Evolutionary conservation across 23 tunicate genomes (phyloP).

Genomic region (Trididemnum miniatum): DNA sequence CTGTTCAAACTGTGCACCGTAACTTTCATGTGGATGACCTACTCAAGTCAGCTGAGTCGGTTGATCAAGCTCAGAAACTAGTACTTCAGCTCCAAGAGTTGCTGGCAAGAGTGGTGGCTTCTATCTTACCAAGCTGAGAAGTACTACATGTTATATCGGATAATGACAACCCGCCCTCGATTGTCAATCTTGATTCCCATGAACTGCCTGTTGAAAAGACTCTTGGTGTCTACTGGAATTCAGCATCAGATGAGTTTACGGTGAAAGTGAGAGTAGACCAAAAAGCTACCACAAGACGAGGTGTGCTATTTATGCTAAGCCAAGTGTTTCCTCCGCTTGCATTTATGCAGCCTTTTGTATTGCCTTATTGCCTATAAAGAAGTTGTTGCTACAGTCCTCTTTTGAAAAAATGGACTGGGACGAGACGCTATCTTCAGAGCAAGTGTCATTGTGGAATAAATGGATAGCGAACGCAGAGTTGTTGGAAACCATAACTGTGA

Average conservation of each 20-base stretch:
- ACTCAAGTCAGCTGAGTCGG: conserved; percentile 20
- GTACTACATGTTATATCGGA: background rate
- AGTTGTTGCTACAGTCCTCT: conserved; percentile 18
- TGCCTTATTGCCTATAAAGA: conserved; percentile 26
- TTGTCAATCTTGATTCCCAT: conserved; percentile 11
- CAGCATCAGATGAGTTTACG: conserved; percentile 15
- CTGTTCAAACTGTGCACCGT: conserved; percentile 14
- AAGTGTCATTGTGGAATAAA: background rate
- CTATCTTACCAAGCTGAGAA: background rate
- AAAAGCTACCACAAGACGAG: conserved; percentile 18
- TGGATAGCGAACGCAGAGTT: background rate
- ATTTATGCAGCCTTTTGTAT: conserved; percentile 12
- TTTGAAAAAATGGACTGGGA: conserved; percentile 23
- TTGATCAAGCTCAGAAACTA: background rate
- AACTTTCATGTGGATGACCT: conserved; percentile 53
- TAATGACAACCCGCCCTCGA: background rate
- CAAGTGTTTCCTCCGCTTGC: conserved; percentile 29
- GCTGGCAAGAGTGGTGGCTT: conserved; percentile 20
- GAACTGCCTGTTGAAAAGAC: conserved; percentile 37
- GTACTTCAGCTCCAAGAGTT: background rate
- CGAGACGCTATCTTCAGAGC: background rate
- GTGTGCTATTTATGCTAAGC: conserved; percentile 20
- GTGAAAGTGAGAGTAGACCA: conserved; percentile 2
- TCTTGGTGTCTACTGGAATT: conserved; percentile 47
- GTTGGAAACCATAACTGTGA: conserved; percentile 20